These are phyloP conservation scores for Liposcelis brunnea DNA, from an alignment of 2,888 invertebrate genomes.

Conservation along the genomic window DNA sequence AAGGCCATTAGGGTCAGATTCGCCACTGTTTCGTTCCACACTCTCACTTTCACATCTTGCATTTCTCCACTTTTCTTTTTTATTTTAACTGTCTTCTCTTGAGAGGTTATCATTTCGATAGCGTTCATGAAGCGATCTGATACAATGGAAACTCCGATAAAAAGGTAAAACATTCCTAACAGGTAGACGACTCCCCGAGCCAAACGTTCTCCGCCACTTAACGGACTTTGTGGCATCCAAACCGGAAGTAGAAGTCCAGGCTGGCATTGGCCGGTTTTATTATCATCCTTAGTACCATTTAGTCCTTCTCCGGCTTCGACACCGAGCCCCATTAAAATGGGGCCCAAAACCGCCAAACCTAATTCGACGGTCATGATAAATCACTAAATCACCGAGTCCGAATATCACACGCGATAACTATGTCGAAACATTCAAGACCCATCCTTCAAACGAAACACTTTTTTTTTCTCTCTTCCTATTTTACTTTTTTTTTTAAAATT, in stretches of 20 bases:
- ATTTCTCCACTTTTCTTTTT: slow-evolving; percentile 74
- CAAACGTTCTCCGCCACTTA: slow-evolving; percentile 56
- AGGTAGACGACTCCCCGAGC: slow-evolving; percentile 85
- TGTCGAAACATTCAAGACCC: too few species aligned
- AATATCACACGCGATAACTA: too few species aligned
- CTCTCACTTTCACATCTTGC: slow-evolving; percentile 77
- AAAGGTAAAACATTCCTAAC: slow-evolving; percentile 74
- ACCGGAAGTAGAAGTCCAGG: slow-evolving; percentile 74
- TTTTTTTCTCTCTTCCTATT: too few species aligned
- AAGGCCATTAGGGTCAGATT: slow-evolving; percentile 97
- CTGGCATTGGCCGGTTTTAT: too few species aligned
- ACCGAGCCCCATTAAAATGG: not conserved
- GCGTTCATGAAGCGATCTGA: slow-evolving; percentile 99
- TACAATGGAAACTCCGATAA: slow-evolving; percentile 96
- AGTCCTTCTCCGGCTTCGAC: too few species aligned
- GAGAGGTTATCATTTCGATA: slow-evolving; percentile 97
- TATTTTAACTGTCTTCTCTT: slow-evolving; percentile 87
- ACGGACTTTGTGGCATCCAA: slow-evolving; percentile 71
- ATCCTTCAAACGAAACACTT: too few species aligned
- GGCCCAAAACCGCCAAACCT: not conserved
- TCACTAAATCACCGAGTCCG: too few species aligned
- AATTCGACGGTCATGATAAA: too few species aligned
- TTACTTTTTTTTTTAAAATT: too few species aligned
- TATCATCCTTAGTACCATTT: not conserved
- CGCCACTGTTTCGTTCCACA: slow-evolving; percentile 99